These are phyloP conservation scores for Brachionus rotundiformis DNA, from an alignment of 1,140 invertebrate species.

Conservation along the genomic window DNA sequence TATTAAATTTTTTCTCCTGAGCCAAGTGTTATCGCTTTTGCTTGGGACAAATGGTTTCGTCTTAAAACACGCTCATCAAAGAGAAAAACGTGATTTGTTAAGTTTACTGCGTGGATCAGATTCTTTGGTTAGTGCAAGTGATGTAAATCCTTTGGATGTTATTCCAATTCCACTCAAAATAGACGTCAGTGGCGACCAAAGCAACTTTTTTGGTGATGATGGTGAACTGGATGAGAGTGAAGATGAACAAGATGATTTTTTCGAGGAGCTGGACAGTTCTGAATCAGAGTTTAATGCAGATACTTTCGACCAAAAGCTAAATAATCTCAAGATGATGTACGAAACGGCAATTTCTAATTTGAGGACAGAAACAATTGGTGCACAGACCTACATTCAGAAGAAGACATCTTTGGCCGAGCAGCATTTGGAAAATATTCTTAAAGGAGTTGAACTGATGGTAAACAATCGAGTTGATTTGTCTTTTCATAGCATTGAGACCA, in stretches of 20 bases:
- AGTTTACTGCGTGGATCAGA: neutral
- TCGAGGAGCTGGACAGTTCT: neutral
- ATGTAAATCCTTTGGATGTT: constrained; percentile 11
- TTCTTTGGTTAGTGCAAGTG: neutral
- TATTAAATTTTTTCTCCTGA: neutral
- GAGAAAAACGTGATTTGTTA: neutral
- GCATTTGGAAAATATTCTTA: neutral
- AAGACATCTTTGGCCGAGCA: neutral
- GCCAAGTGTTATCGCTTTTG: neutral
- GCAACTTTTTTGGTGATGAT: neutral
- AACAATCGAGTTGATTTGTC: constrained; percentile 22
- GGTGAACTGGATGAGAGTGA: neutral
- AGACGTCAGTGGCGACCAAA: neutral
- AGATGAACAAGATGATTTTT: neutral
- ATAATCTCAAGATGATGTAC: constrained; percentile 5
- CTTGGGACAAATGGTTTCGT: neutral
- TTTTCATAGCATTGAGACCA: constrained; percentile 8
- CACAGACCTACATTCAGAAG: constrained; percentile 12
- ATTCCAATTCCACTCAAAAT: neutral
- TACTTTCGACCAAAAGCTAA: neutral
- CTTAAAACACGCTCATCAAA: neutral
- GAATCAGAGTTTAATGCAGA: neutral
- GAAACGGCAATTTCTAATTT: constrained; percentile 6
- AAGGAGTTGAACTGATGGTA: neutral
- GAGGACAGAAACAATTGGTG: constrained; percentile 13